Percentiles rank a stretch among this genome's conserved stretches.
These are phyloP conservation scores for Liopterus haemorrhoidalis DNA, from an alignment of 2,888 invertebrate genomes.

Conservation along the genomic window DNA sequence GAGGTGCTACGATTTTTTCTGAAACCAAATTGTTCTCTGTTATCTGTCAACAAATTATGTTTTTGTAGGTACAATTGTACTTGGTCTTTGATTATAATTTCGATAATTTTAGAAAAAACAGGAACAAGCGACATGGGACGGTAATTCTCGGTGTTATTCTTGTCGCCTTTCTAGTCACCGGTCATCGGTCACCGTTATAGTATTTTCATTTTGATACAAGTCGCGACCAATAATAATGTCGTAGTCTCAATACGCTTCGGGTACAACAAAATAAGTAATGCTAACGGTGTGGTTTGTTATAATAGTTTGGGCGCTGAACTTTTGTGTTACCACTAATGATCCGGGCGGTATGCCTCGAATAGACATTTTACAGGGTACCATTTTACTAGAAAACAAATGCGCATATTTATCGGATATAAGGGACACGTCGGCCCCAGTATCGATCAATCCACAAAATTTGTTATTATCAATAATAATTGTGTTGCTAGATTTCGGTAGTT, in stretches of 20 bases:
- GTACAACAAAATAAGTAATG: slow-evolving; percentile 6
- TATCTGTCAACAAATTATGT: too few relatives aligned
- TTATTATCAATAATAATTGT: background rate
- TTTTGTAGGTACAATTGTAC: too few relatives aligned
- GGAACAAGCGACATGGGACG: too few relatives aligned
- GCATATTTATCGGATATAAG: slow-evolving; percentile 1
- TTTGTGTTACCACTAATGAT: background rate
- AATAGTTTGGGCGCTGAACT: background rate
- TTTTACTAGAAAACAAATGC: background rate
- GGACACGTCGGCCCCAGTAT: slow-evolving; percentile 6
- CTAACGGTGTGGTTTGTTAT: background rate
- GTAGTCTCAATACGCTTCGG: slow-evolving; percentile 6
- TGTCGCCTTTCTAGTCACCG: too few relatives aligned
- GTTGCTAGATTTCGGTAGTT: too few relatives aligned
- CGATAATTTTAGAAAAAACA: too few relatives aligned
- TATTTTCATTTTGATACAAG: slow-evolving; percentile 5
- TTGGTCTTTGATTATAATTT: too few relatives aligned
- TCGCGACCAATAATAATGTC: slow-evolving; percentile 4
- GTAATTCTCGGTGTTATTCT: too few relatives aligned
- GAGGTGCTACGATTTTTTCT: too few relatives aligned
- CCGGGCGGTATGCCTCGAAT: background rate
- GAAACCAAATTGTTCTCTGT: too few relatives aligned
- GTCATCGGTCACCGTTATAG: too few relatives aligned
- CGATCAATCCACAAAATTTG: background rate
- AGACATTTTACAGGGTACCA: slow-evolving; percentile 1